Base-by-base conservation (phyloP, 2,888 invertebrate genomes). In the Phengaris arion region DNA sequence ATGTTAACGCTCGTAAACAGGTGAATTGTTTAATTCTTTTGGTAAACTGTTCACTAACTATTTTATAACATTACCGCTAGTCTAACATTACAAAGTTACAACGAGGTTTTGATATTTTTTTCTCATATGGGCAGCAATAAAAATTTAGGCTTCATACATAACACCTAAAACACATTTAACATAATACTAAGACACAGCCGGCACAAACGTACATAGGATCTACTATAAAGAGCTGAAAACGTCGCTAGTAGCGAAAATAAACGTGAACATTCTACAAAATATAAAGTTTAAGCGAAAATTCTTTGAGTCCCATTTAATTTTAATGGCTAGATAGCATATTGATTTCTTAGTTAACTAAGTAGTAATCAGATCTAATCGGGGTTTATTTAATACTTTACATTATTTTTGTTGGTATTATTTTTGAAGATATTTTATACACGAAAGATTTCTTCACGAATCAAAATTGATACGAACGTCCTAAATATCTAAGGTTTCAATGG, bases 81-180 rank as follows among this genome's bases (percentile, higher is more conserved):
- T 77, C 80, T 81, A 82, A 80, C 76, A 82, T 81, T 81, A 83
- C 81, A 81, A 79, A 78, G 79, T 81, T 81, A 83, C 81, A 81
- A 79, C 78, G 79, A 83, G 80, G 79, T 79, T 35, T 76, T 79
- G 78, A 77, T 77, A 79, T 77, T 70, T 51, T 15, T 48, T 2
- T 35, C 69, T 48, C 48, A 72, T 52, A 52, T 52, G 52, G 13
- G 54, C 72, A 72, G 72, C 72, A 72, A 54, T 72, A 54, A 72
- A 54, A 69, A 72, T 15, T 72, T 72, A 72, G 72, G 72, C 72
- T 54, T 52, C 2, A 48, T 70, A 72, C 52, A 9, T 72, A 72
- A 51, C 4, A 51, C 51, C 70, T 70, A 70, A 22, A 70, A 35
- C 52, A 35, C 54, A 54, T 54, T 52, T 13, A 72, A 72, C 72